Evolutionary conservation across 2,888 invertebrate genomes (phyloP), one percentile per base, ranked within the genome.

Genomic region (Cremastinae sp.): DNA sequence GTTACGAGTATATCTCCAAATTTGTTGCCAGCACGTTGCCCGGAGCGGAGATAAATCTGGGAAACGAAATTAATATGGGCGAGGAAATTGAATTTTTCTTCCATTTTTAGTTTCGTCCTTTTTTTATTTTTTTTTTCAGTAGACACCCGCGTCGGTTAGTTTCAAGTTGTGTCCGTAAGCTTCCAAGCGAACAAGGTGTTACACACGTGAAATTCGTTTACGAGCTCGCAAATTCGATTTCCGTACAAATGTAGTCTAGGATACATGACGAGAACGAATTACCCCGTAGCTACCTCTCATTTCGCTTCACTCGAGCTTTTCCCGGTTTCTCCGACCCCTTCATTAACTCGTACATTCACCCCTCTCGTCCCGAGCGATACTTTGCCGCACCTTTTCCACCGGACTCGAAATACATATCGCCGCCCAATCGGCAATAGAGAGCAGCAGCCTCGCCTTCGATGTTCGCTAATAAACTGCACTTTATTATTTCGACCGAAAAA

Each of bases 221-320:
- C 49, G 43, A 54, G 34, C 8, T 18, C 34, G 22, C 9, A 45
- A 54, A n/a, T 54, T 53, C 9, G 43, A 18, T 66, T 47, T 61
- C 36, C 7, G 49, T 41, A 53, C 16, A 47, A 49, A 41, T 49
- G 51, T 49, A 74, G 68, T 72, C 47, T 18, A 54, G 61, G 61
- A 54, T 59, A 70, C 69, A 71, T 58, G 61, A 62, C 71, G 73
- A 69, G 75, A 81, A 76, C 80, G 74, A 81, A 82, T 72, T 79
- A 68, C 75, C 22, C 9, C 14, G 28, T 28, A 28, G 28, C 28
- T 51, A 54, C 34, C 51, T 12, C 38, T 53, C 47, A 8, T 38
- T 70, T 65, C 36, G 28, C 20, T 16, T 14, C 45, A 7, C 53
- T 51, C 28, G 16, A 47, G n/a, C 16, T 59, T 66, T 45, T 49